A percentile compares a stretch with the other conserved stretches of the same genome.
phyloP scores from a whole-genome alignment of 2,113 vertebrate species.

The Semnornis frantzii region DNA sequence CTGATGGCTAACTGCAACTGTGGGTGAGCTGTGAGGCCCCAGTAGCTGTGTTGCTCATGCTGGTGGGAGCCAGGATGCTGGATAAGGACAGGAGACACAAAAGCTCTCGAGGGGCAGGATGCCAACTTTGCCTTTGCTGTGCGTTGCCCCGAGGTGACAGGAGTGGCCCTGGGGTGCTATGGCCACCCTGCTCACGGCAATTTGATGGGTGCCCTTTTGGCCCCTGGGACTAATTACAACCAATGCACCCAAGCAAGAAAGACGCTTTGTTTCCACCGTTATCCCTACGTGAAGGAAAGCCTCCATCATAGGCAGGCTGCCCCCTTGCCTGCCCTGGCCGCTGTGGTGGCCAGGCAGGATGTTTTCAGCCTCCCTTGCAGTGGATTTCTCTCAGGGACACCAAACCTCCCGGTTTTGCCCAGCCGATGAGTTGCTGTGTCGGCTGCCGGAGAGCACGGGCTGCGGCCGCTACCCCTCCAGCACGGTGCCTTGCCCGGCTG shows the following conservation, averaged over 20 bases:
- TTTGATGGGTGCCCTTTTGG: not conserved
- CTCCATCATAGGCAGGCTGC: not conserved
- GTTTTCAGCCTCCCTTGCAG: not conserved
- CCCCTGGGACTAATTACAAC: not conserved
- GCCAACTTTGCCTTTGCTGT: accelerated
- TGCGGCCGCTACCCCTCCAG: not conserved
- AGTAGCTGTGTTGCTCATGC: not conserved
- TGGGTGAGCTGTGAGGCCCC: not conserved
- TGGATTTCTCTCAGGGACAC: not conserved
- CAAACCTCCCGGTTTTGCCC: not conserved
- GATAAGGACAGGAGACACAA: not conserved
- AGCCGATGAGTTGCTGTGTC: not conserved
- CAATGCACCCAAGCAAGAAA: not conserved
- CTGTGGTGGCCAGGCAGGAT: not conserved
- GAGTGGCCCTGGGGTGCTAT: not conserved
- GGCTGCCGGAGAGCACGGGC: not conserved
- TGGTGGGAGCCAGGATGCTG: not conserved
- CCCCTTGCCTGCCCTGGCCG: not conserved
- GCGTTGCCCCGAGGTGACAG: not conserved
- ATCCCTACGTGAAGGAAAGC: not conserved
- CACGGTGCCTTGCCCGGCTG: not conserved
- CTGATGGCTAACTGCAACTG: not conserved
- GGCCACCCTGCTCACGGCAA: not conserved
- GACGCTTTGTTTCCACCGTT: not conserved
- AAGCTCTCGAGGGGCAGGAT: accelerated